phyloP scores from a whole-genome alignment of 1,140 invertebrate genomes.

The Drosophila seguyi region DNA sequence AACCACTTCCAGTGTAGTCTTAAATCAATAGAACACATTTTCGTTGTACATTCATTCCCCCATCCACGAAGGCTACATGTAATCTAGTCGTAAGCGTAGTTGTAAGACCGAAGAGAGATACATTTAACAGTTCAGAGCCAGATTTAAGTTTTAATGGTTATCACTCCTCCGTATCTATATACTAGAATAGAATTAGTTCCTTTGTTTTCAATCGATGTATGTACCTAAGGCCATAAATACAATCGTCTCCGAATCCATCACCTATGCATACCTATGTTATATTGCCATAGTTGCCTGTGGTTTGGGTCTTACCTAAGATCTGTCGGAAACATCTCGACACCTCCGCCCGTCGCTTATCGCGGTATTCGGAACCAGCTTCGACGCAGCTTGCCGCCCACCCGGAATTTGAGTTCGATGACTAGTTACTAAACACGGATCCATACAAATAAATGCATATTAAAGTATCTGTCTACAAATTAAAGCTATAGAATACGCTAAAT shows the following conservation, averaged over 20 bases:
- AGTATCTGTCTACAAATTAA: slow-evolving; percentile 32
- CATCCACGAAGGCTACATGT: slow-evolving; percentile 46
- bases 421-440: slow-evolving; percentile 43
- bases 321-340: slow-evolving; percentile 22
- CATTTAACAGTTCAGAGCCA: slow-evolving; percentile 36
- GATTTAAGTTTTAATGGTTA: slow-evolving; percentile 52
- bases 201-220: slow-evolving; percentile 47
- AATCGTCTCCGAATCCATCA: slow-evolving; percentile 40
- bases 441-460: slow-evolving; percentile 29
- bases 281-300: slow-evolving; percentile 26
- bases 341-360: slow-evolving; percentile 42
- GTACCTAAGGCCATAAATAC: slow-evolving; percentile 51
- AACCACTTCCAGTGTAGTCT: slow-evolving; percentile 47
- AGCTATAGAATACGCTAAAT: slow-evolving; percentile 54
- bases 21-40: slow-evolving; percentile 49
- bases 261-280: slow-evolving; percentile 21
- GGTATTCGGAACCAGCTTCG: slow-evolving; percentile 47
- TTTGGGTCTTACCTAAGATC: slow-evolving; percentile 25
- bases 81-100: slow-evolving; percentile 56
- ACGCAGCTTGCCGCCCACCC: slow-evolving; percentile 45
- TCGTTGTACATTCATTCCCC: slow-evolving; percentile 50
- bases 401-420: slow-evolving; percentile 40
- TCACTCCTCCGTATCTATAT: slow-evolving; percentile 29
- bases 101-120: slow-evolving; percentile 43
- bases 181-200: slow-evolving; percentile 54